These are phyloP conservation scores for Porites evermanni DNA, from an alignment of 92 coral and sea anemone genomes.

Conservation along the genomic window DNA sequence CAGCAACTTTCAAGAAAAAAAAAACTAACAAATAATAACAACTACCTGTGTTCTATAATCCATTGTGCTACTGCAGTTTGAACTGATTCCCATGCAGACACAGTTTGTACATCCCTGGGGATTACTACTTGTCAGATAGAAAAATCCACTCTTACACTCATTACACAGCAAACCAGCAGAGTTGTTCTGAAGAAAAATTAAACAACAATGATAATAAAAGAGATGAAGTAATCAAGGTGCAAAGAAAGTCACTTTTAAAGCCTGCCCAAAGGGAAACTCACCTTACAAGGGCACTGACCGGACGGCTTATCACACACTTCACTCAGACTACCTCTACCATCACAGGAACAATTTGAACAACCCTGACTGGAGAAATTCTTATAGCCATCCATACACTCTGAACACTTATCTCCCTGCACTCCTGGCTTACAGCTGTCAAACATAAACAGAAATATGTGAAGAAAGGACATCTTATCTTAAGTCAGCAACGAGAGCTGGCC, in stretches of 20 bases:
- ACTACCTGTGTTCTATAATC: slow-evolving; percentile 15
- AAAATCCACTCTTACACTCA: slow-evolving; percentile 75
- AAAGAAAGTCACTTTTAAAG: neutral
- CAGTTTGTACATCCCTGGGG: slow-evolving; percentile 91
- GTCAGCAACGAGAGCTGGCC: neutral
- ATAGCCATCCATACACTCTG: slow-evolving; percentile 77
- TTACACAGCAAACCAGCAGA: slow-evolving; percentile 73
- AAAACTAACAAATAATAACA: too few relatives aligned
- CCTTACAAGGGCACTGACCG: slow-evolving; percentile 92
- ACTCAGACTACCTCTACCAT: slow-evolving; percentile 72
- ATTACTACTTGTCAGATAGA: slow-evolving; percentile 81
- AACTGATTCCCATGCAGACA: slow-evolving; percentile 89
- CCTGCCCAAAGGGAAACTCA: neutral
- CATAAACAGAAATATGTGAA: neutral
- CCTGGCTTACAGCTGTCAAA: slow-evolving; percentile 78
- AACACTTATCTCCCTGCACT: slow-evolving; percentile 85
- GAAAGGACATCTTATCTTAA: neutral
- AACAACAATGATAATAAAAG: too few relatives aligned
- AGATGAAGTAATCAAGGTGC: too few relatives aligned
- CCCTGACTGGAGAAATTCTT: slow-evolving; percentile 76
- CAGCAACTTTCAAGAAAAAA: too few relatives aligned
- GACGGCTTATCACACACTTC: slow-evolving; percentile 69
- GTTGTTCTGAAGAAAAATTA: slow-evolving; percentile 62
- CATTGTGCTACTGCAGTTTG: slow-evolving; percentile 81
- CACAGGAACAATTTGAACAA: slow-evolving; percentile 73